Evolutionary conservation across 2,888 invertebrate species (phyloP), one percentile per base, ranked within the genome.

Genomic region (Platerodrilus igneus): DNA sequence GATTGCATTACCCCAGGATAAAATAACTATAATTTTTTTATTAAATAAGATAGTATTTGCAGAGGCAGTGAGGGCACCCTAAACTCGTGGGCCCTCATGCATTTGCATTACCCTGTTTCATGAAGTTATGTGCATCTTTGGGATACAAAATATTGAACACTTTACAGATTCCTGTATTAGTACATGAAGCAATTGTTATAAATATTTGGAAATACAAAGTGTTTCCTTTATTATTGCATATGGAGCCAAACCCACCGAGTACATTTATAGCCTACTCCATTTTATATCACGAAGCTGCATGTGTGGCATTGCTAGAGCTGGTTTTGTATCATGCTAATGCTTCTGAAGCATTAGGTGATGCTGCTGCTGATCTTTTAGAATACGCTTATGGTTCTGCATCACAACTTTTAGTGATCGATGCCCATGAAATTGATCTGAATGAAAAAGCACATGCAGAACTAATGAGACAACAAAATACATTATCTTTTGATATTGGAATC

Each of bases 191-290:
- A 0, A 83, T 89, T 52, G 78, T 84, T 52, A 80, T 89, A 28
- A 83, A 82, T 61, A 72, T 92, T 19, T 94, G 93, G 93, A 87
- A 87, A 51, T 72, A 81, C 39, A 86, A 87, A 60, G 76, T 92
- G 13, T 78, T 90, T 52, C 84, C 89, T 0, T 75, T 81, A 60
- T 70, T 93, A n/a, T 59, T 87, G 16, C 78, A 83, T 56, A 27
- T 47, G 18, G 76, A 80, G 53, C 76, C 78, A 0, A 75, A 81
- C 31, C 82, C 84, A 0, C 65, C 73, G 25, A 81, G 80, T 46
- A 82, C 83, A 3, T 86, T 90, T 58, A 73, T 86, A 7, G 73
- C 85, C 27, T 89, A 90, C 55, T 83, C 87, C 58, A 48, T 66
- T 21, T 45, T 65, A 2, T 67, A 61, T 28, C 65, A 66, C 33